These are phyloP conservation scores for Pleuronectes platessa DNA, from an alignment of 2,113 vertebrate genomes.

Conservation along the genomic window DNA sequence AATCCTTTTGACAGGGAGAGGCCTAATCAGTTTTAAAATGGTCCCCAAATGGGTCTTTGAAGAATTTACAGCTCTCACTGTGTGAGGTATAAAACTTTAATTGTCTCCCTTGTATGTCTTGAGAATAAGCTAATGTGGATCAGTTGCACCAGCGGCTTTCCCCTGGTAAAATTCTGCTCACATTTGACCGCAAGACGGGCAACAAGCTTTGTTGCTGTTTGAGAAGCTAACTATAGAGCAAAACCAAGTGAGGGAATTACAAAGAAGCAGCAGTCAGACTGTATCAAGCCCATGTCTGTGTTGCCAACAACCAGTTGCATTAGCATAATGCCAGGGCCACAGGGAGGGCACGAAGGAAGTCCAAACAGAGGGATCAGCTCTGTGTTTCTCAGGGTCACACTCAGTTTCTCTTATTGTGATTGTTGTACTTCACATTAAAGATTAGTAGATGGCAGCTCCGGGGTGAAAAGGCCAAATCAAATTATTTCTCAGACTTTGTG, in stretches of 20 bases:
- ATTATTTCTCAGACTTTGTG: constrained; percentile 39
- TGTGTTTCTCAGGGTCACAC: constrained; percentile 57
- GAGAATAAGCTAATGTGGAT: constrained; percentile 62
- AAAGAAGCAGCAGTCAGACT: constrained; percentile 75
- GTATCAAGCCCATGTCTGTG: constrained; percentile 64
- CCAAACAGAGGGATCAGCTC: constrained; percentile 59
- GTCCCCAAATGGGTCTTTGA: constrained; percentile 19
- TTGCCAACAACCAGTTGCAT: constrained; percentile 75
- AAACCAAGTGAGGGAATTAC: constrained; percentile 63
- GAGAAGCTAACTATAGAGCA: constrained; percentile 67
- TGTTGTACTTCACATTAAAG: constrained; percentile 38
- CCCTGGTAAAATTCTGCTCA: constrained; percentile 50
- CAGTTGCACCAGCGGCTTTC: constrained; percentile 67
- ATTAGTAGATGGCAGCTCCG: constrained; percentile 18
- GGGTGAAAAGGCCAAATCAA: constrained; percentile 37
- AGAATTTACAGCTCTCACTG: constrained; percentile 46
- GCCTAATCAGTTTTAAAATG: constrained; percentile 25
- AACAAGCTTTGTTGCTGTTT: constrained; percentile 68
- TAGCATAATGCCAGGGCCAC: constrained; percentile 68
- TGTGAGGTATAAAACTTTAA: constrained; percentile 55
- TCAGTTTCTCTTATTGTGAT: constrained; percentile 51
- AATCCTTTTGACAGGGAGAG: neutral
- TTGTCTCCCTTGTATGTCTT: constrained; percentile 45
- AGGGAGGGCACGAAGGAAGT: constrained; percentile 49
- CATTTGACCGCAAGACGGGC: constrained; percentile 60